Base-by-base conservation (phyloP, 2,797 vertebrate genomes). In the Semotilus atromaculatus region DNA sequence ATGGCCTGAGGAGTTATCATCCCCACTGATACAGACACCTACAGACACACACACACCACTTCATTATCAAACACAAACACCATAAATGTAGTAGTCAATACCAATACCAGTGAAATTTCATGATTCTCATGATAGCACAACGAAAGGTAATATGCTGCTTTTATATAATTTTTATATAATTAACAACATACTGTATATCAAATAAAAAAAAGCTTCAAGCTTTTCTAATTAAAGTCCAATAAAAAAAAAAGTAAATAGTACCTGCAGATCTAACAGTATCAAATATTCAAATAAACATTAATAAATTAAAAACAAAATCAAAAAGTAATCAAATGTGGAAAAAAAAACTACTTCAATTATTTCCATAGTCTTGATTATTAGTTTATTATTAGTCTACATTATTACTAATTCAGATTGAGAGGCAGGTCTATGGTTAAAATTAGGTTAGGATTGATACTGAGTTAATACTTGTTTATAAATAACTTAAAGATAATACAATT, bases 1-100 rank as follows among this genome's bases (percentile, higher is more conserved):
- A 99, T 97, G 90, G 97, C 96, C 95, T 98, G 98, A 94, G 98
- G 98, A 94, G 97, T 98, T 95, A 99, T 98, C 97, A 98, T 97
- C 89, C 97, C 96, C 94, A 97, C 94, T 43, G 97, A 97, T 90
- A 96, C 95, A 90, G 97, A 96, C 89, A 98, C 96, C 98, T 99
- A 91, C 21, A 84, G 4, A 71, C 36, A 78, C 19, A 84, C 67
- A 18, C 45, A 48, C 66, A 21, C 10, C 1, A 9, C 13, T 19
- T 21, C 18, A 43, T 38, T 31, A 66, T 36, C 40, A 19, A 16
- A 23, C 45, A 38, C 31, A 4, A 36, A 38, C 26, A 26, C 4
- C 7, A 76, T 26, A 38, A 16, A 18, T 58, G 7, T 26, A 40
- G 21, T 5, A 76, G 53, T 7, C 2, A 8, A 26, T 26, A 76